phyloP scores from a whole-genome alignment of 2,113 vertebrate species.

The Cyphomyrus plagiostoma region DNA sequence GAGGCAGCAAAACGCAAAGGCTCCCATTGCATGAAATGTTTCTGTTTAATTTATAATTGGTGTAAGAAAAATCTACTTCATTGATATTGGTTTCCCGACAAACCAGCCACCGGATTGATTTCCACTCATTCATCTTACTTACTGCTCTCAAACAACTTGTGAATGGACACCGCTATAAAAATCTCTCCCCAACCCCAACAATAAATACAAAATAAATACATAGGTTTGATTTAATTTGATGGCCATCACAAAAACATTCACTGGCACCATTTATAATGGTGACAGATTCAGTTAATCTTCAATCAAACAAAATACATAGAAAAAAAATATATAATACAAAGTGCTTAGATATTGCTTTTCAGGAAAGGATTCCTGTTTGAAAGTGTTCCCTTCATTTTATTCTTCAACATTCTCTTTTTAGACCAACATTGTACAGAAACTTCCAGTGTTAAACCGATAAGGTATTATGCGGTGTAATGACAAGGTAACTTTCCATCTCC shows the following conservation, averaged over 20 bases:
- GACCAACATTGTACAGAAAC: background rate
- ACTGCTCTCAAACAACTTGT: background rate
- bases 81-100: background rate
- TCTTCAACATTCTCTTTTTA: background rate
- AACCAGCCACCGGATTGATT: background rate
- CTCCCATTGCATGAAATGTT: background rate
- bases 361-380: background rate
- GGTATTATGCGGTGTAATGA: background rate
- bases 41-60: background rate
- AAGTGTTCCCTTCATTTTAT: background rate
- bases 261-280: constrained; percentile 9
- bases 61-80: background rate
- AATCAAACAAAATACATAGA: background rate
- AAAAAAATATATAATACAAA: background rate
- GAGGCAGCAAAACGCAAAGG: background rate
- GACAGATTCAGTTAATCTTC: background rate
- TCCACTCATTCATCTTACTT: background rate
- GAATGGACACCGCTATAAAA: constrained; percentile 32
- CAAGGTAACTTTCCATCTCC: background rate
- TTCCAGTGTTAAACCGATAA: background rate
- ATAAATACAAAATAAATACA: constrained; percentile 44
- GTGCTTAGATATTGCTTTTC: constrained; percentile 40
- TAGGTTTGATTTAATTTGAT: constrained; percentile 18
- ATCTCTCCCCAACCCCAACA: constrained; percentile 24
- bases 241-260: constrained; percentile 44